A percentile compares a stretch with the other conserved stretches of the same genome.
phyloP scores from a whole-genome alignment of 2,113 vertebrate genomes.

The Turnix velox region DNA sequence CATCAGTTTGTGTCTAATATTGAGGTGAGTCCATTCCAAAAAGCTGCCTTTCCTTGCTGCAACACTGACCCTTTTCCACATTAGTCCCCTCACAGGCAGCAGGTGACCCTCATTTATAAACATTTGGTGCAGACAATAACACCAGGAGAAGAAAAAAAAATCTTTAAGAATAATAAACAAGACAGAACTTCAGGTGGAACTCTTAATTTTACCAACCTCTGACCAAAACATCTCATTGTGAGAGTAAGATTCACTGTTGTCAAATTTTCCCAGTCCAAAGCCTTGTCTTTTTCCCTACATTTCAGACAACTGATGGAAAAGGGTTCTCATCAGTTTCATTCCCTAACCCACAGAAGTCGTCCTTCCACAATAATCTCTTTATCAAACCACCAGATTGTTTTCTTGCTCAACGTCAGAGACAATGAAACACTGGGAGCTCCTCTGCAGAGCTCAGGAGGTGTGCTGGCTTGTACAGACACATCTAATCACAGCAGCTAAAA shows the following conservation, averaged over 20 bases:
- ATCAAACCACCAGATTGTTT: slow-evolving; percentile 32
- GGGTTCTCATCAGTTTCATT: background rate
- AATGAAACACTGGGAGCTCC: slow-evolving; percentile 22
- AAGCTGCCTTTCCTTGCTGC: background rate
- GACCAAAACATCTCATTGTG: background rate
- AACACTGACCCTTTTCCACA: background rate
- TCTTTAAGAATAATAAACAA: background rate
- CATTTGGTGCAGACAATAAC: background rate
- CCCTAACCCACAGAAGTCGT: background rate
- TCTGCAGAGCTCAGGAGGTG: slow-evolving; percentile 42
- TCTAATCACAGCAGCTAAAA: slow-evolving; percentile 28
- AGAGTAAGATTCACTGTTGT: background rate
- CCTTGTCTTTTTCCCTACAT: background rate
- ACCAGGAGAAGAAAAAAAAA: background rate
- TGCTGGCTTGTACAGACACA: slow-evolving; percentile 27
- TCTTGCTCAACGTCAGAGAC: slow-evolving; percentile 18
- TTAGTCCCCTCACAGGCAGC: background rate
- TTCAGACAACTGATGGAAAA: background rate
- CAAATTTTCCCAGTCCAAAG: background rate
- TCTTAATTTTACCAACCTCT: background rate
- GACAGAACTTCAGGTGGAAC: background rate
- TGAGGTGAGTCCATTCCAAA: background rate
- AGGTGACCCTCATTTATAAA: background rate
- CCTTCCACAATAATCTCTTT: slow-evolving; percentile 36
- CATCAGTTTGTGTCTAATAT: background rate